phyloP scores from a whole-genome alignment of 2,113 vertebrate genomes.

The Leiothrix lutea region DNA sequence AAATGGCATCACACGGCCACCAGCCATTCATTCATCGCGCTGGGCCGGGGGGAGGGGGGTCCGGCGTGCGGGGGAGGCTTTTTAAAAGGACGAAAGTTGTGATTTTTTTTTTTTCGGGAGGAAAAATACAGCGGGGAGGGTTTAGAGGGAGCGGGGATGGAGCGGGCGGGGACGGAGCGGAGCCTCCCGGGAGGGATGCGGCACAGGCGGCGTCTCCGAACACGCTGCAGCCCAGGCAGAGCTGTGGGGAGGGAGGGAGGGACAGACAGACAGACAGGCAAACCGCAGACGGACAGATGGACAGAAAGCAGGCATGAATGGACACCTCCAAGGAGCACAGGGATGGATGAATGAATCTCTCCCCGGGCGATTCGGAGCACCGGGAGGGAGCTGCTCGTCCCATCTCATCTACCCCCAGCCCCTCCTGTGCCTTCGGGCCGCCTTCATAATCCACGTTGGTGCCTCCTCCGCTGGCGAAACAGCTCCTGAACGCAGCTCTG shows the following conservation, averaged over 20 bases:
- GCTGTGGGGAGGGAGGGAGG: neutral
- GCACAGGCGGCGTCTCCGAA: neutral
- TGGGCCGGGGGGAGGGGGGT: neutral
- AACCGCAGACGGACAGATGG: rapidly evolving
- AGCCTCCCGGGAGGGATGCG: neutral
- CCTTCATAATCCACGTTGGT: neutral
- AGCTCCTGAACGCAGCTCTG: rapidly evolving
- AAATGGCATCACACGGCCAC: constrained; percentile 64
- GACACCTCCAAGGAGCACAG: neutral
- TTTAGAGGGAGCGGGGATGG: neutral
- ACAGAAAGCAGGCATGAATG: neutral
- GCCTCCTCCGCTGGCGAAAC: neutral
- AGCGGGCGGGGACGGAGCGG: neutral
- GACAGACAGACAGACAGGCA: neutral
- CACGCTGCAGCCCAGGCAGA: rapidly evolving
- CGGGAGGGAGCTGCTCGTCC: neutral
- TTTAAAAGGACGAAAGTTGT: neutral
- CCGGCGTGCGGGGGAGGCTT: neutral
- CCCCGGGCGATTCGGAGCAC: neutral
- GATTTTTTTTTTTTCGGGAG: neutral
- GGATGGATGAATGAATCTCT: neutral
- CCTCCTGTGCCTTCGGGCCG: neutral
- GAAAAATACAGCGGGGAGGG: neutral
- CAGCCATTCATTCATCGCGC: constrained; percentile 64
- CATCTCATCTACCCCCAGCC: rapidly evolving